Percentiles rank a stretch among this genome's conserved stretches.
These are phyloP conservation scores for Volucella bombylans DNA, from an alignment of 2,888 invertebrate genomes.

Conservation along the genomic window DNA sequence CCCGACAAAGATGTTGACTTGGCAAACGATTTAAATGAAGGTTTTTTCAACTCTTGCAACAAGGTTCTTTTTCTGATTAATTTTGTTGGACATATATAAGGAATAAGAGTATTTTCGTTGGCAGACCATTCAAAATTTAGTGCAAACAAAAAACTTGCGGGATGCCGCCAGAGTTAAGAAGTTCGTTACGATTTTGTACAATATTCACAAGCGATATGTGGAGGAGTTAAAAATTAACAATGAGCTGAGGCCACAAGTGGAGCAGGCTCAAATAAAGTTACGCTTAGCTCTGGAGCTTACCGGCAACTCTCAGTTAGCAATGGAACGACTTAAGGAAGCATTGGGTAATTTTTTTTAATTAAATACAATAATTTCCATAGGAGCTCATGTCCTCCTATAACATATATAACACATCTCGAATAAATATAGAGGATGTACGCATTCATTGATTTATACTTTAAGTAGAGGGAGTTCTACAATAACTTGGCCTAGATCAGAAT, in stretches of 20 bases:
- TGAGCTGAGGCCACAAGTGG: constrained; percentile 74
- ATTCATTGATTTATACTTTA: no score
- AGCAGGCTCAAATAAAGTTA: constrained; percentile 77
- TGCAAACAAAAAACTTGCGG: constrained; percentile 74
- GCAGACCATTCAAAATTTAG: constrained; percentile 76
- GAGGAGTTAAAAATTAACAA: constrained; percentile 74
- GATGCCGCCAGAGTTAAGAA: constrained; percentile 78
- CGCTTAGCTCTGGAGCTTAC: constrained; percentile 78
- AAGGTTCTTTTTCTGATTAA: constrained; percentile 26
- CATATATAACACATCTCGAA: no score
- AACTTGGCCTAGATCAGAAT: no score
- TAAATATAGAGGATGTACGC: no score
- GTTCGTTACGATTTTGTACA: constrained; percentile 77
- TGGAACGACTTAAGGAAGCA: constrained; percentile 76
- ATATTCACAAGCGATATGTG: constrained; percentile 77
- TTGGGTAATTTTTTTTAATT: constrained; percentile 74
- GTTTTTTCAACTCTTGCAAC: constrained; percentile 77
- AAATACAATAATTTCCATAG: neutral
- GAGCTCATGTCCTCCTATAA: no score
- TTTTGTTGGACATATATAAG: neutral
- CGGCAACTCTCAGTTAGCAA: constrained; percentile 76
- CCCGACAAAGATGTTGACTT: constrained; percentile 78
- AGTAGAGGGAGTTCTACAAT: no score
- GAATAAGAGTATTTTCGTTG: constrained; percentile 10
- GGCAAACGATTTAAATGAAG: constrained; percentile 76